Conservation (phyloP, 2,888 invertebrate genomes). For the Trichacis sp. region DNA sequence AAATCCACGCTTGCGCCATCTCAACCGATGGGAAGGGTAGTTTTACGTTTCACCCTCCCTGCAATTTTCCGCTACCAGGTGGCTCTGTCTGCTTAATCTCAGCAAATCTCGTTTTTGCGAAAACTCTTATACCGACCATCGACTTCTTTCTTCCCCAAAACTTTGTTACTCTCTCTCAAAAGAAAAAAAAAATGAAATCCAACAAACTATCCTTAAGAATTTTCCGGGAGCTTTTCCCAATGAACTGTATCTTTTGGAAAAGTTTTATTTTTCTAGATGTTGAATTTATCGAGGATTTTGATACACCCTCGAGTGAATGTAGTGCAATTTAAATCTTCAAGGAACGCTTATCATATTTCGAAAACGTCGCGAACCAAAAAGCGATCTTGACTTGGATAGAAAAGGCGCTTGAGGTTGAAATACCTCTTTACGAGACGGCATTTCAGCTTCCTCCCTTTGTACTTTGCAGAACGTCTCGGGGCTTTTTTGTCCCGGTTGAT, state of each 20-base stretch:
- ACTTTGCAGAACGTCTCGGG: background rate
- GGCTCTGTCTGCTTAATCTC: conserved; percentile 43
- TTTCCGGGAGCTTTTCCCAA: no score
- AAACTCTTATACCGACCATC: conserved; percentile 41
- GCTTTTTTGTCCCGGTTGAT: background rate
- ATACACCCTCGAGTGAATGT: background rate
- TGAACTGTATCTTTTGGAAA: no score
- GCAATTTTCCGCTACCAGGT: conserved; percentile 37
- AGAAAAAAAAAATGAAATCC: no score
- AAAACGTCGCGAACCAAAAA: background rate
- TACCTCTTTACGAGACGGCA: background rate
- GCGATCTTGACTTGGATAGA: background rate
- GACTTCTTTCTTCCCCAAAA: no score
- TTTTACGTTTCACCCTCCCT: conserved; percentile 38
- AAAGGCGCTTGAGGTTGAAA: conserved; percentile 8
- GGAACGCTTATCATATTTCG: background rate
- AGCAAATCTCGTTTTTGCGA: conserved; percentile 34
- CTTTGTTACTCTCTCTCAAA: no score
- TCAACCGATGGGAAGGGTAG: conserved; percentile 38
- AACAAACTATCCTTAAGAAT: no score
- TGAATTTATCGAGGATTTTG: no score
- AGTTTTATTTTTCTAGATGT: background rate
- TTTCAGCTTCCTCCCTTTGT: conserved; percentile 7
- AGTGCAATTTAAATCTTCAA: background rate
- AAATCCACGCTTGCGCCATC: conserved; percentile 44